phyloP scores from a whole-genome alignment of 1,140 invertebrate species.

The Drosophila lacertosa region DNA sequence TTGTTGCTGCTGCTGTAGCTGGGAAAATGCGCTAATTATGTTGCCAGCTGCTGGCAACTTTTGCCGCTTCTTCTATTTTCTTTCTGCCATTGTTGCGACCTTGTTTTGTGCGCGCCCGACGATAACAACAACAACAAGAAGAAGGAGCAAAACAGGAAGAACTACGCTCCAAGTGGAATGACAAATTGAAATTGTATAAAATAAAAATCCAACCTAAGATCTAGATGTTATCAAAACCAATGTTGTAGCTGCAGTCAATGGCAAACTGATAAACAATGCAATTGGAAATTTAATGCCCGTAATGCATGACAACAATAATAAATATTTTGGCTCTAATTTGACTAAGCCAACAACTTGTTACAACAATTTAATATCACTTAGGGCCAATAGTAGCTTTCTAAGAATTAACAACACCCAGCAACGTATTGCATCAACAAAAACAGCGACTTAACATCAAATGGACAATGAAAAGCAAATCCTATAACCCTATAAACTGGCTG shows the following conservation, averaged over 20 bases:
- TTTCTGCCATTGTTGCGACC: conserved; percentile 45
- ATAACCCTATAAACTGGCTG: conserved; percentile 13
- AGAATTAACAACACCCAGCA: conserved; percentile 11
- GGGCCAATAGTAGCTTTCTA: neutral
- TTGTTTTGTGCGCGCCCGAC: conserved; percentile 42
- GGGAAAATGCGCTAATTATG: conserved; percentile 79
- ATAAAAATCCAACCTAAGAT: too few species aligned
- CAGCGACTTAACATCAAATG: conserved; percentile 30
- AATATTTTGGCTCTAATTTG: too few species aligned
- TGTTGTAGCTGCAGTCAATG: too few species aligned
- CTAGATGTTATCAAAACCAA: too few species aligned
- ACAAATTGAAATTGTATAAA: too few species aligned
- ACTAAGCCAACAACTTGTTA: conserved; percentile 20
- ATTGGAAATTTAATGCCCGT: too few species aligned
- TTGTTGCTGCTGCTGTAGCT: conserved; percentile 28
- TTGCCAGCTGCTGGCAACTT: conserved; percentile 37
- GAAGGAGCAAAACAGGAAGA: conserved; percentile 20
- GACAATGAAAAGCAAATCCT: conserved; percentile 31
- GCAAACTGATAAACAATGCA: too few species aligned
- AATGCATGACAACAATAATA: too few species aligned
- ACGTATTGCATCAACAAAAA: neutral
- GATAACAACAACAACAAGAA: neutral
- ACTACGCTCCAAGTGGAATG: conserved; percentile 8
- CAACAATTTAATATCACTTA: conserved; percentile 20
- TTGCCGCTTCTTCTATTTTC: conserved; percentile 18